Percentiles rank a stretch among this genome's conserved stretches.
phyloP scores from a whole-genome alignment of 2,797 vertebrate genomes.

The Molothrus aeneus region DNA sequence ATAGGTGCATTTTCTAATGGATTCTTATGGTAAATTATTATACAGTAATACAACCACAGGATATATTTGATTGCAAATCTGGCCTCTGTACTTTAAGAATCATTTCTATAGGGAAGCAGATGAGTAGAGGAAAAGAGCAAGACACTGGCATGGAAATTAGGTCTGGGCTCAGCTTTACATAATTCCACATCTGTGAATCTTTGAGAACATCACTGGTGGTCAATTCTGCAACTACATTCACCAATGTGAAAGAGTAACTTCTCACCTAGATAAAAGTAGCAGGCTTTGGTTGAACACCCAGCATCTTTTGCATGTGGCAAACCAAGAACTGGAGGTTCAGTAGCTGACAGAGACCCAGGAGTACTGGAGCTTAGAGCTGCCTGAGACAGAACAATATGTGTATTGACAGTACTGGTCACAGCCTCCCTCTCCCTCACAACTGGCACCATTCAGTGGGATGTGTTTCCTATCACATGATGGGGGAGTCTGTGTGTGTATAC shows the following conservation, averaged over 20 bases:
- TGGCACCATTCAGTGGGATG: not conserved
- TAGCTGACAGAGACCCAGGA: not conserved
- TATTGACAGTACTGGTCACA: not conserved
- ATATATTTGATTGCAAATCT: not conserved
- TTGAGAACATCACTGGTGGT: not conserved
- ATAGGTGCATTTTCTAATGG: not conserved
- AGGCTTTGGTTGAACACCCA: not conserved
- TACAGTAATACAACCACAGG: not conserved
- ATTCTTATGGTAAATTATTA: not conserved
- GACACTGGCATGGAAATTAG: not conserved
- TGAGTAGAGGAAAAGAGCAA: not conserved
- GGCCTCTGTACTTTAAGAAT: not conserved
- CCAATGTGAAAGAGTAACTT: not conserved
- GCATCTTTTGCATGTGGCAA: not conserved
- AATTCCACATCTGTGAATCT: not conserved
- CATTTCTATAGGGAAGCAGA: not conserved
- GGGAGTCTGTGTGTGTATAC: not conserved
- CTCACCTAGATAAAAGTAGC: not conserved
- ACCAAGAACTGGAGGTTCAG: not conserved
- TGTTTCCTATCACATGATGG: not conserved
- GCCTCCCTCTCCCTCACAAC: not conserved
- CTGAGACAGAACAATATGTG: not conserved
- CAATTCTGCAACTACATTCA: not conserved
- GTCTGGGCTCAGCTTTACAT: not conserved
- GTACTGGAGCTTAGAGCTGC: not conserved